Evolutionary conservation across 2,888 invertebrate species (phyloP).

Genomic region (Oxytorus armatus): DNA sequence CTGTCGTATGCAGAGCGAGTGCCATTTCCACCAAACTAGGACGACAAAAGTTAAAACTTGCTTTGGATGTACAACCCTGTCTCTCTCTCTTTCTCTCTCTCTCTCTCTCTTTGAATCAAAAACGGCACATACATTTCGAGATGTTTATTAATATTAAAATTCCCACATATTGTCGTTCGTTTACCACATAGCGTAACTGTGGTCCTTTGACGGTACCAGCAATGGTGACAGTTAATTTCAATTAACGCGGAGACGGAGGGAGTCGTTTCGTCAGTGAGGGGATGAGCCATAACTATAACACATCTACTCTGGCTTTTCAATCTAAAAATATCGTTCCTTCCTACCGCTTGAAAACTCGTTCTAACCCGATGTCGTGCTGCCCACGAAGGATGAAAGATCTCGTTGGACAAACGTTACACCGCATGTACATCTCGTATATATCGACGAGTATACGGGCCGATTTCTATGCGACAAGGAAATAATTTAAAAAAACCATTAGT

Average conservation of each 20-base stretch:
- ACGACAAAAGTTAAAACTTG: conserved; percentile 58
- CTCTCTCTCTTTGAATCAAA: not conserved
- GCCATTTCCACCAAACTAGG: conserved; percentile 51
- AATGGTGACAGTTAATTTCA: conserved; percentile 57
- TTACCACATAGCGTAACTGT: conserved; percentile 32
- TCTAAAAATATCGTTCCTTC: no score
- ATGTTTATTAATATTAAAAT: no score
- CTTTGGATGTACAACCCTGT: conserved; percentile 27
- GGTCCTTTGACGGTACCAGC: conserved; percentile 34
- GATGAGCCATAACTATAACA: not conserved
- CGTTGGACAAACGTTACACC: no score
- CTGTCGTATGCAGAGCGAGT: conserved; percentile 22
- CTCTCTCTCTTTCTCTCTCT: not conserved
- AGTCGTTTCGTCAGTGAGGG: not conserved
- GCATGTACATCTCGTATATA: no score
- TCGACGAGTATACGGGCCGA: no score
- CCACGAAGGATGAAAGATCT: no score
- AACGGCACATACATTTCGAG: no score
- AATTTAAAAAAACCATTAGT: no score
- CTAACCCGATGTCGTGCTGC: no score
- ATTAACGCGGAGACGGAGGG: conserved; percentile 43
- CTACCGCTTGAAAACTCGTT: no score
- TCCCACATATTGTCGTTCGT: no score
- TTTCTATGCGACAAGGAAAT: no score
- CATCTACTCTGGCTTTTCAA: not conserved